These are phyloP conservation scores for Drosophila cardini DNA, from an alignment of 1,140 invertebrate genomes.

Conservation along the genomic window DNA sequence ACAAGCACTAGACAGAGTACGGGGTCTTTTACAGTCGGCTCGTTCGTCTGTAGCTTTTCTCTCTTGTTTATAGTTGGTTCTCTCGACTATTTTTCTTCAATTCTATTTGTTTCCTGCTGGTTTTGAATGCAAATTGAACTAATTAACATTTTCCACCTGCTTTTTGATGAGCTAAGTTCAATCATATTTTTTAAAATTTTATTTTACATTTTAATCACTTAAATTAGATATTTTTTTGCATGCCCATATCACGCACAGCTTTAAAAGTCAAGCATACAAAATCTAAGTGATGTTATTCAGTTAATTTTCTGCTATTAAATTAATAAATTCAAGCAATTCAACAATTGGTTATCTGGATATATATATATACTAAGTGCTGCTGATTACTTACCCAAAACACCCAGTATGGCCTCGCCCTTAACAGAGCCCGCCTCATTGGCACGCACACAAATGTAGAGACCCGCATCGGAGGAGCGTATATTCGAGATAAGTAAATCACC, in stretches of 20 bases:
- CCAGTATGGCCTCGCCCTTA: constrained; percentile 92
- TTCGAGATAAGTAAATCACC: constrained; percentile 95
- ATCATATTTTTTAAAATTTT: no score
- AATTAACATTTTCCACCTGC: no score
- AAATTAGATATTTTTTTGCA: neutral
- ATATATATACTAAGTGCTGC: neutral
- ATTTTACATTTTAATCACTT: neutral
- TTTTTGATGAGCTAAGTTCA: no score
- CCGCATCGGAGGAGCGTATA: constrained; percentile 91
- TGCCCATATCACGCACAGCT: neutral
- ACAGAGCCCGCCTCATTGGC: constrained; percentile 95
- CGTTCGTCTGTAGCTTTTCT: no score
- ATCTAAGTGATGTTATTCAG: neutral
- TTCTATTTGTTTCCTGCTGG: no score
- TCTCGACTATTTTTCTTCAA: no score
- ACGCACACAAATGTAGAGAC: constrained; percentile 94
- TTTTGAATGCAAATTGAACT: no score
- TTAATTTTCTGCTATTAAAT: neutral
- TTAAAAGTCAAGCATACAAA: neutral
- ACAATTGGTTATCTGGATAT: neutral
- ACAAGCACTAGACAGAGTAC: no score
- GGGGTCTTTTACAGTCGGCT: no score
- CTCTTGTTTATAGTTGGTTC: no score
- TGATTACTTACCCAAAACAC: constrained; percentile 90
- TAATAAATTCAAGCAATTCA: neutral